Evolutionary conservation across 1,140 invertebrate genomes (phyloP), one percentile per base, ranked within the genome.

Genomic region (Zaprionus nigranus): DNA sequence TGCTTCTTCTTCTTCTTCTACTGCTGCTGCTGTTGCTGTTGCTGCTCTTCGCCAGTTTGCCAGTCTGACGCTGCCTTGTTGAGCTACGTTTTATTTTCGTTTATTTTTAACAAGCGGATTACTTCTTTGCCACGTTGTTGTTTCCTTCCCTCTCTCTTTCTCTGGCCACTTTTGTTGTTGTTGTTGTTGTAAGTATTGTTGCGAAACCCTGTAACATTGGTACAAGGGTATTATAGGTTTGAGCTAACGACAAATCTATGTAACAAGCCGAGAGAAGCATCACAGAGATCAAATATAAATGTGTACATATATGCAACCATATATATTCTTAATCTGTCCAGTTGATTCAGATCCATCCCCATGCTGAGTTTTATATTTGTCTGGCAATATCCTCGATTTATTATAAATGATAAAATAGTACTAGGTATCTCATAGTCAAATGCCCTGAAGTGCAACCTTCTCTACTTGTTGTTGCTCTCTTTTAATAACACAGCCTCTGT

Each of bases 41-140:
- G 2, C 36, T 60, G 22, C 9, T 24, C 36, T 26, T 53, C 49
- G 34, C 65, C 34, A 22, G 22, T 20, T 49, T 12, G 17, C 22
- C 36, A 46, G 30, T 24, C 59, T 54, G n/a, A n/a, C 63, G 36
- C 11, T 62, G 49, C 38, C 60, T 54, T 64, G 64, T 62, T 63
- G 46, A 61, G 56, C 70, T 51, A 70, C 72, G 68, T 88, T 88
- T 88, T 78, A 81, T 88, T 85, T 90, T 78, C 82, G 82, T 84
- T 88, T 84, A 90, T 91, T 82, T 84, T 83, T 88, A 88, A 91
- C 84, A 91, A 91, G 84, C 78, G 79, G 86, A 88, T 91, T 91
- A 91, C 76, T 82, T 84, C 66, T 84, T 77, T 53, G 51, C 72
- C 51, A 60, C 62, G 56, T 80, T 61, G 51, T 79, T 67, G 66